Evolutionary conservation across 2,888 invertebrate genomes (phyloP), one percentile per base, ranked within the genome.

Genomic region (Tetragnatha montana): DNA sequence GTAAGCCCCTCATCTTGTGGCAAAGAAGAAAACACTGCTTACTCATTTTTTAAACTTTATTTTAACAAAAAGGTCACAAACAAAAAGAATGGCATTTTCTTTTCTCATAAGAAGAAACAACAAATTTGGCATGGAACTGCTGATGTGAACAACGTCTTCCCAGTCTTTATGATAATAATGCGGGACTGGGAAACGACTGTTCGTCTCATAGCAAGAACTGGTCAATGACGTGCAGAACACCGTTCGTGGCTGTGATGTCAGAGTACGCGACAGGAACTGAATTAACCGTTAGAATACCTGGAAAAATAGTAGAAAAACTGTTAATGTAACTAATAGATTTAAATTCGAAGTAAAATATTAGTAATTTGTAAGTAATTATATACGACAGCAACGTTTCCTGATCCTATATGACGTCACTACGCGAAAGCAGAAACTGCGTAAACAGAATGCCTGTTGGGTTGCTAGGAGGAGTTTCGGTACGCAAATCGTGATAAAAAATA

Each of bases 191-290:
- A 60, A 17, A 60, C n/a, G 12, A 17, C 17, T 60, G 17, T 60
- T 60, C 60, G 12, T 21, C n/a, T 91, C 50, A 91, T 35, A 35
- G 35, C 79, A 91, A 78, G 76, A 91, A 87, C 35, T 91, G 91
- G 84, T 93, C 92, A 88, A 92, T 91, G 70, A 92, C 92, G 71
- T 92, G 92, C 70, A 92, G 84, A 8, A 92, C 92, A 10, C 92
- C 92, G 86, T 92, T 92, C 17, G 91, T 91, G 8, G 92, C 92
- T 4, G 92, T 92, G 83, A 92, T 92, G 86, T 92, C 92, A 1
- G 92, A 91, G 92, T 97, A 92, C 12, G 91, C 71, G 17, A 92
- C 88, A 35, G 89, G 91, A 35, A 91, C 90, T 8, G 91, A 91
- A 85, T 92, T 91, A 19, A 92, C 91, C 19, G 91, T 87, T 50